These are phyloP conservation scores for Hypotaenidia philippensis DNA, from an alignment of 2,797 vertebrate genomes.

Conservation along the genomic window DNA sequence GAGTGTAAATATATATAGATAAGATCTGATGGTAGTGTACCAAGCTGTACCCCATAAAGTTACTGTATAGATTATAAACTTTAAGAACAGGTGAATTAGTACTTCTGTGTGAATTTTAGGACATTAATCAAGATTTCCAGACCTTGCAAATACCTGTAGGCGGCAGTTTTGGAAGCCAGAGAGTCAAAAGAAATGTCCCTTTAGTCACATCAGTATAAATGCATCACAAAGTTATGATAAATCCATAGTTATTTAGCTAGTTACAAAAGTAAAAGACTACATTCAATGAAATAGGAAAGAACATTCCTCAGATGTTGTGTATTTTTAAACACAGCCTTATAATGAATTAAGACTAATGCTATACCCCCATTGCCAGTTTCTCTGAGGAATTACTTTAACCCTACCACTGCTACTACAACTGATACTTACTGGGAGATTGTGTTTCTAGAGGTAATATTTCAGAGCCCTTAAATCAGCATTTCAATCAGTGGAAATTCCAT, in stretches of 20 bases:
- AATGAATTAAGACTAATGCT: background rate
- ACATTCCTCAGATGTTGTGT: background rate
- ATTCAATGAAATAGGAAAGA: background rate
- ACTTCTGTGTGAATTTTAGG: background rate
- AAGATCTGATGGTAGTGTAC: background rate
- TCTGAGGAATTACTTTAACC: background rate
- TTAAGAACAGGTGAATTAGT: background rate
- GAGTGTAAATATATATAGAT: background rate
- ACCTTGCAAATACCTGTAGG: background rate
- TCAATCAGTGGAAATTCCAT: background rate
- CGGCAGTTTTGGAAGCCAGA: background rate
- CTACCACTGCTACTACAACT: background rate
- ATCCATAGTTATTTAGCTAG: background rate
- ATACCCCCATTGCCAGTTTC: background rate
- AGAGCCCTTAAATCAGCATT: conserved; percentile 15
- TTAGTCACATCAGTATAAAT: background rate
- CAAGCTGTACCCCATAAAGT: background rate
- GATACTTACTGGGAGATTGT: background rate
- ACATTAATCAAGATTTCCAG: background rate
- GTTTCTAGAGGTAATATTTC: background rate
- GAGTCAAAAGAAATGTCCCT: background rate
- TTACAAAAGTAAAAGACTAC: background rate
- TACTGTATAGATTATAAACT: background rate
- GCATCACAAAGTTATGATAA: background rate
- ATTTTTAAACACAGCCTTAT: background rate